Evolutionary conservation across 2,113 vertebrate species (phyloP).

Genomic region (Rhinoderma darwinii): DNA sequence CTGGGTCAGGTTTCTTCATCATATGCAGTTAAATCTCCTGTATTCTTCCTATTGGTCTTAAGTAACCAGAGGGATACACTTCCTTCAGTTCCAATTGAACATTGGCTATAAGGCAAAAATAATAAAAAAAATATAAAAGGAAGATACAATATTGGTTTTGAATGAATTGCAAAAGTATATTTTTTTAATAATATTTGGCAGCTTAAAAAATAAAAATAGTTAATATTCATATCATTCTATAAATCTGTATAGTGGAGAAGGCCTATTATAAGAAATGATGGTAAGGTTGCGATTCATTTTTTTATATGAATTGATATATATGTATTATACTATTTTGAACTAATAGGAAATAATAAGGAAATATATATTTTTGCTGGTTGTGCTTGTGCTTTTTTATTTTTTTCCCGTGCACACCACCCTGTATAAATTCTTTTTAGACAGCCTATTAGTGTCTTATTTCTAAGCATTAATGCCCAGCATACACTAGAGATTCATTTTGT

Average conservation of each 20-base stretch:
- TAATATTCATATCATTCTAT: neutral
- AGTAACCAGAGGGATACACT: slow-evolving; percentile 45
- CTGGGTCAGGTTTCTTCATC: slow-evolving; percentile 68
- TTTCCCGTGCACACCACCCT: neutral
- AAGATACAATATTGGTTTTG: neutral
- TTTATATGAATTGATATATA: neutral
- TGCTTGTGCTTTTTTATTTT: neutral
- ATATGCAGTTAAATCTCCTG: slow-evolving; percentile 60
- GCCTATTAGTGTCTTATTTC: slow-evolving; percentile 56
- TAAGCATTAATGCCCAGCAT: slow-evolving; percentile 56
- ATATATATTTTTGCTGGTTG: neutral
- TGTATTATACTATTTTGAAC: neutral
- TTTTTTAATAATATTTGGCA: neutral
- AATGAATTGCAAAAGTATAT: neutral
- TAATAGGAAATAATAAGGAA: neutral
- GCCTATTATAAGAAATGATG: neutral
- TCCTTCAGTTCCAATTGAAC: slow-evolving; percentile 42
- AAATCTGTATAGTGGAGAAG: neutral
- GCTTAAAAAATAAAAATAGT: neutral
- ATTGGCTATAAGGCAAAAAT: neutral
- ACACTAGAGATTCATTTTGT: slow-evolving; percentile 64
- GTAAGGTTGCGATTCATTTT: neutral
- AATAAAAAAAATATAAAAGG: neutral
- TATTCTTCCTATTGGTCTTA: slow-evolving; percentile 57
- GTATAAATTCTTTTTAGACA: slow-evolving; percentile 50